Percentiles rank a stretch among this genome's conserved stretches.
Evolutionary conservation across 2,113 vertebrate species (phyloP).

Genomic region (Cygnus atratus): DNA sequence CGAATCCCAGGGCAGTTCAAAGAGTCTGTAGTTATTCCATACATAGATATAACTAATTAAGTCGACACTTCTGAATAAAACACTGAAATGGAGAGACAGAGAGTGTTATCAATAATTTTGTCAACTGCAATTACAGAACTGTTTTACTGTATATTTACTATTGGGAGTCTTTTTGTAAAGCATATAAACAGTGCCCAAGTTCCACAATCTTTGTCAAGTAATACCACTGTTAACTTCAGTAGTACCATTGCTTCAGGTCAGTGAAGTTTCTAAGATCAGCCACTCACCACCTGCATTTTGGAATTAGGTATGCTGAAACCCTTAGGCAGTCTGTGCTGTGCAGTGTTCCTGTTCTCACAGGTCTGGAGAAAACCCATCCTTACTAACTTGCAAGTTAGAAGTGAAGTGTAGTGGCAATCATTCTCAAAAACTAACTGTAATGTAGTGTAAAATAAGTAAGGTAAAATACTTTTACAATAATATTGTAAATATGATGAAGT

Average conservation of each 20-base stretch:
- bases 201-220: not conserved
- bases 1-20: conserved; percentile 88
- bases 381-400: not conserved
- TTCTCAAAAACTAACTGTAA: fast-evolving
- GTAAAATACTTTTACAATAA: not conserved
- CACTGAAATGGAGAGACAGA: conserved; percentile 66
- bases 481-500: not conserved
- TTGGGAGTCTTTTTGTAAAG: not conserved
- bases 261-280: not conserved
- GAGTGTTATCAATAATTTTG: not conserved
- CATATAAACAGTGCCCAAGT: not conserved
- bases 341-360: not conserved
- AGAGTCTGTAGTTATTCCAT: conserved; percentile 85
- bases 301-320: not conserved
- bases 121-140: not conserved
- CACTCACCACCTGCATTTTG: not conserved
- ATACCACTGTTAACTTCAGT: not conserved
- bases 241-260: not conserved
- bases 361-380: not conserved
- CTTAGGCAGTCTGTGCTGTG: not conserved
- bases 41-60: conserved; percentile 85
- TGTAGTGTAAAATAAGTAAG: not conserved
- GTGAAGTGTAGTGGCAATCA: not conserved
- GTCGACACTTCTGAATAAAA: conserved; percentile 84
- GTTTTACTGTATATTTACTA: not conserved